These are phyloP conservation scores for Lysandra bellargus DNA, from an alignment of 2,888 invertebrate species.

Conservation along the genomic window DNA sequence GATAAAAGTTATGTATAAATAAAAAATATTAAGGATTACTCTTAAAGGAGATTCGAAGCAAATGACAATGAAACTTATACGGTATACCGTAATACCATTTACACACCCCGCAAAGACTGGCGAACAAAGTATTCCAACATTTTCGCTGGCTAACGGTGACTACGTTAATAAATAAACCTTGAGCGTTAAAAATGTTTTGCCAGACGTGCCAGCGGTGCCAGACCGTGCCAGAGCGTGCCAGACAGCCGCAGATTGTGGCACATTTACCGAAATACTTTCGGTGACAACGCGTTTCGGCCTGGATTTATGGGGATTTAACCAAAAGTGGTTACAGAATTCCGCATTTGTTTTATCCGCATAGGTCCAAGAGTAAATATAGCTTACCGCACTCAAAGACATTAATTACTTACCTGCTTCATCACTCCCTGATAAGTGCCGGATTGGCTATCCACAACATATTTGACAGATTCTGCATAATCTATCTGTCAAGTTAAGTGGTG, in stretches of 20 bases:
- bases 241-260: constrained; percentile 8
- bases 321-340: not conserved
- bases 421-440: no score
- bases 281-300: not conserved
- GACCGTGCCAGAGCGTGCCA: not conserved
- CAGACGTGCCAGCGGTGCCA: constrained; percentile 15
- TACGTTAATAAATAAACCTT: not conserved
- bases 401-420: no score
- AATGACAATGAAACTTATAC: no score
- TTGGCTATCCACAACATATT: no score
- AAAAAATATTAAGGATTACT: no score
- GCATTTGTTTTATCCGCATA: not conserved
- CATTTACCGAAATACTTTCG: not conserved
- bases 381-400: no score
- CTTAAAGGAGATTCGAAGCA: no score
- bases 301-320: not conserved
- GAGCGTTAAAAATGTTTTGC: not conserved
- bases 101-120: not conserved
- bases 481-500: no score
- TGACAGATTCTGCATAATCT: no score
- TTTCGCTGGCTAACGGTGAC: not conserved
- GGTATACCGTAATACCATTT: not conserved
- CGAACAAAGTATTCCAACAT: not conserved
- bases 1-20: no score
- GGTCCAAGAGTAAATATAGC: not conserved